These are phyloP conservation scores for Nemotelus nigrinus DNA, from an alignment of 2,888 invertebrate genomes.

Conservation along the genomic window DNA sequence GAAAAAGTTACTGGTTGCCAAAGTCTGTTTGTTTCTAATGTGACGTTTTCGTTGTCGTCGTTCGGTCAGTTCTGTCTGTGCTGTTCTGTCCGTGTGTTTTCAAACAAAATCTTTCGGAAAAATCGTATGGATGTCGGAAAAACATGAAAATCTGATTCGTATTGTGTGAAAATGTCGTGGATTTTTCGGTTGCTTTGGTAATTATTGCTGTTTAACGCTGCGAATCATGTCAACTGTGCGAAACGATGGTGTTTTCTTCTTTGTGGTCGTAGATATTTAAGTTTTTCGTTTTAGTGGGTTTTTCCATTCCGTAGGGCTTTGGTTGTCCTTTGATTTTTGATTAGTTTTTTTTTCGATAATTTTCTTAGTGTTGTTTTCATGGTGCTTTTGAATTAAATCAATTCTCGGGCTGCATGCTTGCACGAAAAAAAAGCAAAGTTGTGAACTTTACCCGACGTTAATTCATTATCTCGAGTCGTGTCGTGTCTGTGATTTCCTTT, in stretches of 20 bases:
- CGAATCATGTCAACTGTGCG: constrained; percentile 18
- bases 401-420: no score
- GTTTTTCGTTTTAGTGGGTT: neutral
- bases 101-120: constrained; percentile 22
- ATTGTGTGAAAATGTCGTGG: constrained; percentile 7
- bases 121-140: neutral
- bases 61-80: neutral
- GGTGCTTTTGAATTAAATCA: constrained; percentile 20
- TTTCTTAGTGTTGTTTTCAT: neutral
- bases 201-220: neutral
- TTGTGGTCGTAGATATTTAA: constrained; percentile 7
- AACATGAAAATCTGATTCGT: neutral
- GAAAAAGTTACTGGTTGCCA: constrained; percentile 14
- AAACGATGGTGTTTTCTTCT: constrained; percentile 2
- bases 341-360: neutral
- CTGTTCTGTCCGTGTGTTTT: neutral
- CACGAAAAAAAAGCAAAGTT: no score
- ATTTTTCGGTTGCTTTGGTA: neutral
- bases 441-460: no score
- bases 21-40: constrained; percentile 19
- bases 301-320: neutral
- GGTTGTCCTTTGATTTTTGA: constrained; percentile 10
- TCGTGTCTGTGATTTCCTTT: neutral
- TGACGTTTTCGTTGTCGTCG: constrained; percentile 11
- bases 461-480: neutral